Evolutionary conservation across 2,888 invertebrate genomes (phyloP), one percentile per base, ranked within the genome.

Genomic region (Lycophotia porphyrea): DNA sequence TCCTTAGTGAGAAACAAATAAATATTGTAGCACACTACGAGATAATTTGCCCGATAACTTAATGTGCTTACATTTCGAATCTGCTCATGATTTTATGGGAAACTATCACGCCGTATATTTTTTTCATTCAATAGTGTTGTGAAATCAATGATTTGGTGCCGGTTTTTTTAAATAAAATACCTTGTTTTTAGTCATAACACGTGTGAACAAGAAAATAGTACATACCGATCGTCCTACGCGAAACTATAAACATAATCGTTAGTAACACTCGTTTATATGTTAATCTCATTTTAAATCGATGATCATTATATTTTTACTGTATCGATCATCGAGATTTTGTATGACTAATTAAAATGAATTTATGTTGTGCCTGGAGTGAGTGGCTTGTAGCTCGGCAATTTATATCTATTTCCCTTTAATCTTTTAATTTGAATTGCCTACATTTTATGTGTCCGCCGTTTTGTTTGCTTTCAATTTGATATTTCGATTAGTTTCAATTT

Each of bases 31-130:
- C 95, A 93, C 93, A 92, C 92, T 91, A 93, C 93, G 92, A 94
- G 96, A 96, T 96, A 96, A 96, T 95, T 95, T 93, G 91, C 88
- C 88, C 88, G 96, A 96, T 96, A 96, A 95, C 94, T 94, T 96
- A 96, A 96, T 96, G 96, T 96, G 96, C 95, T 95, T 96, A 96
- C 96, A 96, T 96, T 96, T 95, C 91, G 94, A 94, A 95, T 95
- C 94, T 94, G 96, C 95, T 96, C 96, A 96, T 96, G 96, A 92
- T 95, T 96, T 96, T 96, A 96, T 96, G 95, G 94, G 94, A 93
- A 94, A 93, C 95, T 93, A 94, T 93, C 94, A 93, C 91, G 91
- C 89, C 84, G 84, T 91, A 91, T 91, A 91, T 88, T 87, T 80
- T 82, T 89, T 87, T 80, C 47, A 71, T 84, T 89, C 79, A 58